A percentile compares a stretch with the other conserved stretches of the same genome.
Conservation (phyloP, 2,888 invertebrate species). For the Maniola hyperantus region DNA sequence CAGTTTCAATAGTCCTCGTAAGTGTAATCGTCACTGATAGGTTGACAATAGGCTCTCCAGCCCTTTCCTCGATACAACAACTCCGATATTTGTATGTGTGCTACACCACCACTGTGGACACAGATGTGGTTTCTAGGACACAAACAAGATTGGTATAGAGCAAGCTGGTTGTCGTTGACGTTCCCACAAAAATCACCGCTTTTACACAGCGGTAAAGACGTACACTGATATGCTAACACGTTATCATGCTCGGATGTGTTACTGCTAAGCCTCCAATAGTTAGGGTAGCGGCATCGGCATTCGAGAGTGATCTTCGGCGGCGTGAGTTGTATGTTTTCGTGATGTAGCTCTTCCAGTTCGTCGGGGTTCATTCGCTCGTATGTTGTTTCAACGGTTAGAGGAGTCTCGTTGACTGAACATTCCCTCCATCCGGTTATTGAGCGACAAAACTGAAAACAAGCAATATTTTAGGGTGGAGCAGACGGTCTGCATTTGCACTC, state of each 20-base stretch:
- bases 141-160: conserved; percentile 84
- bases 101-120: conserved; percentile 74
- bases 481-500: too few relatives aligned
- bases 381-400: conserved; percentile 61
- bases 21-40: conserved; percentile 54
- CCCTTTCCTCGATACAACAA: conserved; percentile 81
- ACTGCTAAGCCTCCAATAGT: conserved; percentile 75
- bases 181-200: conserved; percentile 84
- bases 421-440: conserved; percentile 63
- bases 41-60: conserved; percentile 81
- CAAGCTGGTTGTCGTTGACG: conserved; percentile 81
- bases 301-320: conserved; percentile 71
- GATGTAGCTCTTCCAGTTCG: conserved; percentile 66
- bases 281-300: conserved; percentile 77
- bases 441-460: conserved; percentile 76
- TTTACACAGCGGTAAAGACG: conserved; percentile 76
- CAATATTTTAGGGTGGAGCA: too few relatives aligned
- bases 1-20: conserved; percentile 46
- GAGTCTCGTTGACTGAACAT: conserved; percentile 60
- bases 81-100: conserved; percentile 74
- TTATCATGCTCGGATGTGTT: conserved; percentile 42
- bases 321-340: conserved; percentile 61
- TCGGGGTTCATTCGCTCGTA: conserved; percentile 66
- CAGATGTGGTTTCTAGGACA: conserved; percentile 85
- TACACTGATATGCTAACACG: conserved; percentile 69